These are phyloP conservation scores for Ormyrus nitidulus DNA, from an alignment of 2,888 invertebrate genomes.

Conservation along the genomic window DNA sequence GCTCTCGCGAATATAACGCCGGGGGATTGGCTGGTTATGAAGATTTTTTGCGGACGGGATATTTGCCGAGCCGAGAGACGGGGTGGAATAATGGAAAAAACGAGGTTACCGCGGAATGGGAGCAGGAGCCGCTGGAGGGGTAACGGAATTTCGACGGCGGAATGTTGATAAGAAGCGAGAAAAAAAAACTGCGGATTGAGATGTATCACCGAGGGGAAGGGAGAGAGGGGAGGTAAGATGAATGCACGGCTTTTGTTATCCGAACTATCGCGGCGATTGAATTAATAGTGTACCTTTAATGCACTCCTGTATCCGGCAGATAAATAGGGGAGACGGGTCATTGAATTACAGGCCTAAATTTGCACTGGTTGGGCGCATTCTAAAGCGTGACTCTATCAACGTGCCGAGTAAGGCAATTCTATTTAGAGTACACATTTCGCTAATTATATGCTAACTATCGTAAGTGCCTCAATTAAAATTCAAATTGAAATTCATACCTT, in stretches of 20 bases:
- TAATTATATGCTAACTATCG: too few relatives aligned
- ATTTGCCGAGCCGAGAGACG: not conserved
- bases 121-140: too few relatives aligned
- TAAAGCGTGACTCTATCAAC: not conserved
- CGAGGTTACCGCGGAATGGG: constrained; percentile 1
- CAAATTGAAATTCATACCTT: too few relatives aligned
- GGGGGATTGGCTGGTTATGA: constrained; percentile 59
- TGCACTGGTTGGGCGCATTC: not conserved
- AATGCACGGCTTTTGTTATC: too few relatives aligned
- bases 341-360: not conserved
- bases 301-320: not conserved
- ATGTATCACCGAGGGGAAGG: too few relatives aligned
- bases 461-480: too few relatives aligned
- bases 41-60: constrained; percentile 57
- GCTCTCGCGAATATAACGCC: constrained; percentile 35
- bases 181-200: too few relatives aligned
- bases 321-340: not conserved
- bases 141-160: too few relatives aligned
- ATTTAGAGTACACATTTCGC: too few relatives aligned
- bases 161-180: too few relatives aligned
- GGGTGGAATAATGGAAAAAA: constrained; percentile 4
- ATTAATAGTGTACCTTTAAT: not conserved
- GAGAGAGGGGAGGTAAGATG: too few relatives aligned
- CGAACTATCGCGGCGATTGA: too few relatives aligned
- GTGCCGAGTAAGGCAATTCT: constrained; percentile 7